Conservation (phyloP, 2,113 vertebrate species). For the Actenoides lindsayi region DNA sequence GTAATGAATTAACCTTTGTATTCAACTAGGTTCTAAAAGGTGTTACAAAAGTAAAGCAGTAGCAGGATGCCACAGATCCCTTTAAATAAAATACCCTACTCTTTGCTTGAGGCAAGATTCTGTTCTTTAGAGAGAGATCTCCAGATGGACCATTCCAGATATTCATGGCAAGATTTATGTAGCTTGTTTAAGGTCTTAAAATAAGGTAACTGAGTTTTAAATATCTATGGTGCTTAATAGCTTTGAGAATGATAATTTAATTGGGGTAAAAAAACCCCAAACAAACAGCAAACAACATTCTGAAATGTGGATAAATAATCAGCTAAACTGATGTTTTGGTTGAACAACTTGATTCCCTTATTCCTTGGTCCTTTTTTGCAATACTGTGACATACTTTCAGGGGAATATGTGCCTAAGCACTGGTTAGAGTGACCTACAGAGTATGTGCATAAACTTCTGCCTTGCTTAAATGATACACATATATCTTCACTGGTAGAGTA, state of each 20-base stretch:
- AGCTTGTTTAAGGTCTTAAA: background rate
- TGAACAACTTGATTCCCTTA: background rate
- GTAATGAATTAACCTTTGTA: background rate
- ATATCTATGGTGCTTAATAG: background rate
- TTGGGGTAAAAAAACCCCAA: background rate
- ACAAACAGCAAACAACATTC: background rate
- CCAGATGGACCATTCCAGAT: slow-evolving; percentile 8
- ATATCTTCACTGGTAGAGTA: background rate
- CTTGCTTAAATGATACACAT: background rate
- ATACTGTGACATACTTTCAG: background rate
- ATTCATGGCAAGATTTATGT: background rate
- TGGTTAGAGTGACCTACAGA: background rate
- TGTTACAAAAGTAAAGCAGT: slow-evolving; percentile 17
- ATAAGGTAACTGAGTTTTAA: background rate
- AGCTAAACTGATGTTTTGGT: background rate
- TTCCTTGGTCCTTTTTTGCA: background rate
- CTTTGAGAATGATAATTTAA: background rate
- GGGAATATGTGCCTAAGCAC: background rate
- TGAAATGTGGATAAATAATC: background rate
- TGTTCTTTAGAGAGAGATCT: background rate
- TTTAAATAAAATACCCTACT: background rate
- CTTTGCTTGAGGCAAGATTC: background rate
- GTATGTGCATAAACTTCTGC: background rate
- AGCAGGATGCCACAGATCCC: background rate
- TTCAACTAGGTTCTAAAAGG: background rate